A percentile compares a stretch with the other conserved stretches of the same genome.
Evolutionary conservation across 1,140 invertebrate genomes (phyloP).

Genomic region (Geopemphigus sp.): DNA sequence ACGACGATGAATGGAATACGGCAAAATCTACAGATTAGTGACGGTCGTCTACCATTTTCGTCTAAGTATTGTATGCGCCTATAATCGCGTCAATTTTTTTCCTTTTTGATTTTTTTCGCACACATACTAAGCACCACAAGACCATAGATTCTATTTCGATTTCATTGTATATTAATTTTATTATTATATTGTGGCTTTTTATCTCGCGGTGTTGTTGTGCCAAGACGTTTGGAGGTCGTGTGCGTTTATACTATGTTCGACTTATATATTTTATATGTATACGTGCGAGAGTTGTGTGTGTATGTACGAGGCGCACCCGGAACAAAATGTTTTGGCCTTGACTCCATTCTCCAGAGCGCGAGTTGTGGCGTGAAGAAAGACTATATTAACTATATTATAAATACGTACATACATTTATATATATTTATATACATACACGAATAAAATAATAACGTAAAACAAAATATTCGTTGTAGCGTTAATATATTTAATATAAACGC

Average conservation of each 20-base stretch:
- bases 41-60: not conserved
- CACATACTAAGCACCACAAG: no score
- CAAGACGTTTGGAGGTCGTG: slow-evolving; percentile 34
- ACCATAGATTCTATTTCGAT: slow-evolving; percentile 4
- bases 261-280: slow-evolving; percentile 12
- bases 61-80: not conserved
- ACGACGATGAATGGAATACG: not conserved
- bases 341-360: slow-evolving; percentile 31
- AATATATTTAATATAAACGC: not conserved
- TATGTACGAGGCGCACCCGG: slow-evolving; percentile 39
- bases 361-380: not conserved
- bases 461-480: not conserved
- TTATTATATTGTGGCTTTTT: slow-evolving; percentile 2
- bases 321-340: slow-evolving; percentile 49
- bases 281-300: not conserved
- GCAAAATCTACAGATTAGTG: slow-evolving; percentile 9
- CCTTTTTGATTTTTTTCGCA: no score
- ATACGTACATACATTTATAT: not conserved
- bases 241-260: slow-evolving; percentile 12
- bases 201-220: not conserved
- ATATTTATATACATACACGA: no score
- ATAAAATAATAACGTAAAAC: slow-evolving; percentile 3
- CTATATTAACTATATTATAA: not conserved
- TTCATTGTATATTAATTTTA: not conserved
- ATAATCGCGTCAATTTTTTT: not conserved